These are phyloP conservation scores for Elephantulus edwardii DNA, from an alignment of 2,113 vertebrate species.

Conservation along the genomic window DNA sequence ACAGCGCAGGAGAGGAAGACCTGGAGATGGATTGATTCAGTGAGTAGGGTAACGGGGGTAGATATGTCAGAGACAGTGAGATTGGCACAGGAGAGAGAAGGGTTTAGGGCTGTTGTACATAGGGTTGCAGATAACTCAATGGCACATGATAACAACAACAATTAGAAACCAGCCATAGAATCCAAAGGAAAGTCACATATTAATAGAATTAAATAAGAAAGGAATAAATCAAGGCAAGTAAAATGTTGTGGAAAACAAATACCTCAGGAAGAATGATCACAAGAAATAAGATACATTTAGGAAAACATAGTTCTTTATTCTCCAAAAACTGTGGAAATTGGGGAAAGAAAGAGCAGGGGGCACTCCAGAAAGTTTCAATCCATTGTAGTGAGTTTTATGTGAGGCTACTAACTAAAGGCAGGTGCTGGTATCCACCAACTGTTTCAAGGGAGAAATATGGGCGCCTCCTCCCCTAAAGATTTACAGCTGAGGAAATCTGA, in stretches of 20 bases:
- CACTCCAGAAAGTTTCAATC: background rate
- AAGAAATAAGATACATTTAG: conserved; percentile 27
- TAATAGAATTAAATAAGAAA: conserved; percentile 12
- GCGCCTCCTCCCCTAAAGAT: too few relatives aligned
- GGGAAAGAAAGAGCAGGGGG: background rate
- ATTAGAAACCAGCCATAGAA: background rate
- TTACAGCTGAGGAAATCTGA: too few relatives aligned
- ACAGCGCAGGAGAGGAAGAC: too few relatives aligned
- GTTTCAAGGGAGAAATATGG: too few relatives aligned
- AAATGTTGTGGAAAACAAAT: background rate
- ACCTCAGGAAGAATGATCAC: background rate
- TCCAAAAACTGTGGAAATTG: background rate
- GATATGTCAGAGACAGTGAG: too few relatives aligned
- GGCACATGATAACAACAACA: too few relatives aligned
- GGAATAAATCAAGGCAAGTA: background rate
- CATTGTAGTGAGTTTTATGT: background rate
- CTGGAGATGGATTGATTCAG: too few relatives aligned
- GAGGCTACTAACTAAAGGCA: background rate
- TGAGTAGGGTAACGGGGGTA: too few relatives aligned
- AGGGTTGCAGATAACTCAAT: too few relatives aligned
- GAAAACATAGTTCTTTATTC: conserved; percentile 7
- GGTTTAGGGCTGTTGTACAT: too few relatives aligned
- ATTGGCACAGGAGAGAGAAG: too few relatives aligned
- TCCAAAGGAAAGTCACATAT: background rate
- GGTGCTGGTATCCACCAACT: too few relatives aligned